Conservation (phyloP, 2,113 vertebrate species). For the rat (Rattus norvegicus) region DNA sequence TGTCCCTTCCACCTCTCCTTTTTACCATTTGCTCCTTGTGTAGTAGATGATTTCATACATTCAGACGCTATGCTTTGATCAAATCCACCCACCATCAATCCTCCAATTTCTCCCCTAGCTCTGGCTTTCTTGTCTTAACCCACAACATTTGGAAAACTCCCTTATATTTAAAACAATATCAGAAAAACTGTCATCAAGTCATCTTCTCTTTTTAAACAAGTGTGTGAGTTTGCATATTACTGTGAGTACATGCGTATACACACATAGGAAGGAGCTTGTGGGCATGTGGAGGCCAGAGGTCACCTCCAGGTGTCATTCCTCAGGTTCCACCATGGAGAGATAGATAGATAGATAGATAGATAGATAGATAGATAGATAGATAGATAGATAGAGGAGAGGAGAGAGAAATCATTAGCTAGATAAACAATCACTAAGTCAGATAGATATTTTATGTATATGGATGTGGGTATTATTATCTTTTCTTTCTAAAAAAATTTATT, state of each 20-base stretch:
- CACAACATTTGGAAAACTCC: neutral
- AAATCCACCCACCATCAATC: neutral
- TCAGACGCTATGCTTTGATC: too few relatives aligned
- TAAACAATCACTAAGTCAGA: neutral
- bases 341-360: too few relatives aligned
- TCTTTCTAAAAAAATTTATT: neutral
- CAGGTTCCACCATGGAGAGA: too few relatives aligned
- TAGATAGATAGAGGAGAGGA: too few relatives aligned
- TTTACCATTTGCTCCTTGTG: neutral
- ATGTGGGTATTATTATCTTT: neutral
- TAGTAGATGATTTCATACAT: too few relatives aligned
- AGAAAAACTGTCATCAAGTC: neutral
- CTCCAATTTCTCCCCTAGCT: neutral
- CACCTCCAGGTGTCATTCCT: neutral
- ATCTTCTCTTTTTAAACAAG: neutral
- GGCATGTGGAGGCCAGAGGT: neutral
- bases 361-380: too few relatives aligned
- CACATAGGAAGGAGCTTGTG: neutral
- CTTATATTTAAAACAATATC: neutral
- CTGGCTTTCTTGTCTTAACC: neutral
- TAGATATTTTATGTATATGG: neutral
- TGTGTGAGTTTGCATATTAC: neutral
- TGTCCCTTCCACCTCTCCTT: neutral
- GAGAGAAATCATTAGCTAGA: neutral
- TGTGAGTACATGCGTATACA: neutral